Percentiles rank a stretch among this genome's conserved stretches.
phyloP scores from a whole-genome alignment of 2,113 vertebrate species.

The Caranx ignobilis region DNA sequence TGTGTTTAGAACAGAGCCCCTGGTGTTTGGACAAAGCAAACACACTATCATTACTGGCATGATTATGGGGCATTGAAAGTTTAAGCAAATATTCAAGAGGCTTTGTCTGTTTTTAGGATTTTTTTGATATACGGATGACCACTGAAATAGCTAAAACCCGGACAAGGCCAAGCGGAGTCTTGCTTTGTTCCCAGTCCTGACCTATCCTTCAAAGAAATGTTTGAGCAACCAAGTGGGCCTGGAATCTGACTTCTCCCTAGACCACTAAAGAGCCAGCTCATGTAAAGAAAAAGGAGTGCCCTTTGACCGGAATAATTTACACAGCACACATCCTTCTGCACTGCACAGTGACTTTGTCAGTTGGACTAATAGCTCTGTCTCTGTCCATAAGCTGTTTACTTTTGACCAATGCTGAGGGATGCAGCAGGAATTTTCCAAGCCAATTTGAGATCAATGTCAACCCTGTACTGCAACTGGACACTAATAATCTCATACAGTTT shows the following conservation, averaged over 20 bases:
- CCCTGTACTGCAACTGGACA: not conserved
- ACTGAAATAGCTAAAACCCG: conserved; percentile 64
- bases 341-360: conserved; percentile 27
- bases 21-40: conserved; percentile 78
- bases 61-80: conserved; percentile 82
- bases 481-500: not conserved
- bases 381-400: conserved; percentile 6
- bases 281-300: conserved; percentile 53
- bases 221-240: conserved; percentile 58
- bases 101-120: conserved; percentile 79
- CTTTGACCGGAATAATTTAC: conserved; percentile 52
- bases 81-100: conserved; percentile 81
- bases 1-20: conserved; percentile 65
- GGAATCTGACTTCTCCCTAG: conserved; percentile 57
- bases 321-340: conserved; percentile 29
- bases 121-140: conserved; percentile 72
- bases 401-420: conserved; percentile 19
- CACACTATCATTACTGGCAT: conserved; percentile 78
- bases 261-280: conserved; percentile 68
- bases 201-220: conserved; percentile 59
- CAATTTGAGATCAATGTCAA: conserved; percentile 1
- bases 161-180: conserved; percentile 51
- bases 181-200: conserved; percentile 70
- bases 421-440: conserved; percentile 7
- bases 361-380: conserved; percentile 10